Base-by-base conservation (phyloP, 1,140 invertebrate genomes). In the Micrasema longulum region DNA sequence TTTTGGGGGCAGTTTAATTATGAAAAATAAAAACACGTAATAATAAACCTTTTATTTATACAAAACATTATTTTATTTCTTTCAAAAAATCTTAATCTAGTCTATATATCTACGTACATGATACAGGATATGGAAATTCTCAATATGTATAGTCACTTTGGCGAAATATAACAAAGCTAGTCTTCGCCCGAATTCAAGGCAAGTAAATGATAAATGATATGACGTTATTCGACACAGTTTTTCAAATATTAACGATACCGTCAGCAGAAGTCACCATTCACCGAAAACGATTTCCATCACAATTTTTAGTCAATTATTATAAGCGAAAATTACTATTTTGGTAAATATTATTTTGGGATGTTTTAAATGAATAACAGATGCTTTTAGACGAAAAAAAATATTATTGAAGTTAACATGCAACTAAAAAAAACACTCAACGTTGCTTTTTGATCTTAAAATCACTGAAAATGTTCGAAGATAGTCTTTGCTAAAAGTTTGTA, bases 51-150 rank as follows among this genome's bases (percentile, higher is more conserved):
- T 7, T 41, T 60, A 41, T 55, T 65, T 38, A 50, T 36, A 53
- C 26, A 67, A 65, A 65, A 67, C 45, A 67, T 57, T 41, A 41
- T 48, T 55, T 68, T 69, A 35, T 69, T 69, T 45, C 52, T 22
- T 63, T 52, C 20, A 36, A 41, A 70, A 62, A 70, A 70, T 50
- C 57, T 57, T 70, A 62, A 23, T 43, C 38, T 69, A 43, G 22
- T 50, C 53, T 68, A 68, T 68, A 68, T 22, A 14, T 41, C 41
- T 41, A 60, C 55, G 16, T 60, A 60, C 35, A 60, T 60, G 20
- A 20, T 16, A 55, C 26, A 55, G n/a, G 52, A 60, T 60, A 41
- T 60, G 55, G n/a, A 38, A 60, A 38, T 60, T 60, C 55, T 60
- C 36, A 60, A 16, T 60, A 20, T 20, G 38, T 20, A 60, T 20